Evolutionary conservation across 2,888 invertebrate genomes (phyloP).

Genomic region (Napeogenes sylphis): DNA sequence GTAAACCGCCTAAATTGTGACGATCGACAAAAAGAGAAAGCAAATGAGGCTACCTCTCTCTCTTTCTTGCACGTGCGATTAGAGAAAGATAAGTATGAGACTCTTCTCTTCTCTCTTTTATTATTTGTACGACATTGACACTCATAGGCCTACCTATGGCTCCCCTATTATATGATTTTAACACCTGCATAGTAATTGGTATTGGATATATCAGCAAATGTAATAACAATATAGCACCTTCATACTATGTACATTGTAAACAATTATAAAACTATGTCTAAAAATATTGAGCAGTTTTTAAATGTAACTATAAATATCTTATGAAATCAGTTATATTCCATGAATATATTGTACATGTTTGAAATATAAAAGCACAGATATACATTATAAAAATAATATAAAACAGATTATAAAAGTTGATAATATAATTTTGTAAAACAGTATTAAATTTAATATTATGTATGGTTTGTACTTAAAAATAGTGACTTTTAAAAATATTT

Average conservation of each 20-base stretch:
- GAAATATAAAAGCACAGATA: background rate
- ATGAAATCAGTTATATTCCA: background rate
- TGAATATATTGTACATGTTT: background rate
- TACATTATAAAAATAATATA: background rate
- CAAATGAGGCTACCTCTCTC: too few relatives aligned
- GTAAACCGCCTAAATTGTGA: too few relatives aligned
- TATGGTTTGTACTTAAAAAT: slow-evolving; percentile 3
- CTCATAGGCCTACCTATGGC: too few relatives aligned
- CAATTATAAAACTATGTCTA: slow-evolving; percentile 34
- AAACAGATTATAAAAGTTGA: background rate
- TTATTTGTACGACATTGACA: too few relatives aligned
- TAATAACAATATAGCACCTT: slow-evolving; percentile 33
- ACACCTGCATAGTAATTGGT: too few relatives aligned
- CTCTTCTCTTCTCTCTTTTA: too few relatives aligned
- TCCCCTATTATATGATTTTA: too few relatives aligned
- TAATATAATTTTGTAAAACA: background rate
- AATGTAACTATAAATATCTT: slow-evolving; percentile 2
- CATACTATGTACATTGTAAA: slow-evolving; percentile 21
- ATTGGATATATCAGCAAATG: too few relatives aligned
- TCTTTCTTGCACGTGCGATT: too few relatives aligned
- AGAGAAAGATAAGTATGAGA: too few relatives aligned
- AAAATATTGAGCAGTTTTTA: slow-evolving; percentile 42
- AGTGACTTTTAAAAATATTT: slow-evolving; percentile 1
- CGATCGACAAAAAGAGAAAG: too few relatives aligned
- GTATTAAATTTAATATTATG: background rate